Percentiles rank a stretch among this genome's conserved stretches.
phyloP scores from a whole-genome alignment of 2,797 vertebrate species.

The Sciurus vulgaris region DNA sequence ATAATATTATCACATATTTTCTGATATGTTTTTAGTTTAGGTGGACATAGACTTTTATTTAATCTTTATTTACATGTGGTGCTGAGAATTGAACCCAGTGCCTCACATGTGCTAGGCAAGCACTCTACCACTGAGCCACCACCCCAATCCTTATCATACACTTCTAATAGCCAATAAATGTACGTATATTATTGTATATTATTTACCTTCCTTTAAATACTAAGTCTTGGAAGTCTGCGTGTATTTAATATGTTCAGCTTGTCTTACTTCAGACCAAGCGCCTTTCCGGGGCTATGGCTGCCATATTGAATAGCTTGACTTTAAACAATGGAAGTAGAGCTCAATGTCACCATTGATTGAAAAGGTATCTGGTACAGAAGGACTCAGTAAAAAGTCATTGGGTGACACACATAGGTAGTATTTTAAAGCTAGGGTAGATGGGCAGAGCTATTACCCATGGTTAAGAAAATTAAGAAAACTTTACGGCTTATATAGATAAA shows the following conservation, averaged over 20 bases:
- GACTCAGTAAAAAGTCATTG: background rate
- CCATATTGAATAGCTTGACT: background rate
- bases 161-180: background rate
- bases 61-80: no score
- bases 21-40: no score
- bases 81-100: no score
- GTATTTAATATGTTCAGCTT: rapidly evolving
- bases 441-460: background rate
- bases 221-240: background rate
- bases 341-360: rapidly evolving
- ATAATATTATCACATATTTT: background rate
- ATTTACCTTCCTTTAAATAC: background rate
- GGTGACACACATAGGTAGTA: background rate
- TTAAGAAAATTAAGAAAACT: background rate
- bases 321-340: background rate
- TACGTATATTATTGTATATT: background rate
- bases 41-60: no score
- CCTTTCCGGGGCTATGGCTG: background rate
- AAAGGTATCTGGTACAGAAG: background rate
- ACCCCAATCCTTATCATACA: background rate
- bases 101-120: no score
- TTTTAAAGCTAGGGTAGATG: background rate
- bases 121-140: no score
- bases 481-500: rapidly evolving
- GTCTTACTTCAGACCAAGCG: background rate